These are phyloP conservation scores for Novumbra hubbsi DNA, from an alignment of 2,797 vertebrate species.

Conservation along the genomic window DNA sequence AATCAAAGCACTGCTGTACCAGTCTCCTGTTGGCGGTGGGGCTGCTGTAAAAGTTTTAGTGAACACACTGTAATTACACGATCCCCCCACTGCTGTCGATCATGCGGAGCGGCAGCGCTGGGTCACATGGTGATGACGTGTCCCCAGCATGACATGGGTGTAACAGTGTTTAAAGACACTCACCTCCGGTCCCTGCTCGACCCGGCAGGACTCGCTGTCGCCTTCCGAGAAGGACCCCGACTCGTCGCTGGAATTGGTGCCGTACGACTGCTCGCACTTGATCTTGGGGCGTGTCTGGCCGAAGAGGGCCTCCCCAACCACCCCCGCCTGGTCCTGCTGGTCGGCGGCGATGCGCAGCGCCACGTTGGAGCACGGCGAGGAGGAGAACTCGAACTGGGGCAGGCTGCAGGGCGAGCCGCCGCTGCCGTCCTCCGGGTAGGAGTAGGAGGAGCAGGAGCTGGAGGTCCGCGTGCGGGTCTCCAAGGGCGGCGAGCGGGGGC, in stretches of 20 bases:
- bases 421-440: conserved; percentile 94
- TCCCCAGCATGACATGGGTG: not conserved
- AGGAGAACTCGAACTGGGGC: conserved; percentile 96
- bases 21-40: conserved; percentile 36
- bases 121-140: conserved; percentile 33
- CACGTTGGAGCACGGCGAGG: conserved; percentile 94
- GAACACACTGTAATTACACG: conserved; percentile 47
- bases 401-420: conserved; percentile 96
- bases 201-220: conserved; percentile 97
- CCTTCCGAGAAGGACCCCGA: conserved; percentile 98
- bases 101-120: conserved; percentile 49
- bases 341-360: conserved; percentile 87
- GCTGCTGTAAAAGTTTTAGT: conserved; percentile 50
- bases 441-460: conserved; percentile 98
- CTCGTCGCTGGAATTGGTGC: conserved; percentile 98
- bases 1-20: conserved; percentile 59
- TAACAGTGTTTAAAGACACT: conserved; percentile 54
- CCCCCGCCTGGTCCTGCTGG: conserved; percentile 84
- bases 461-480: conserved; percentile 96
- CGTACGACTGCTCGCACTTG: conserved; percentile 99
- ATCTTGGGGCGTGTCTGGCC: conserved; percentile 90
- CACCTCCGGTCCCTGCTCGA: conserved; percentile 95
- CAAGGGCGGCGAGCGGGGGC: conserved; percentile 92
- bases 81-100: conserved; percentile 53
- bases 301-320: conserved; percentile 86